Evolutionary conservation across 2,797 vertebrate genomes (phyloP).

Genomic region (Pygocentrus nattereri): DNA sequence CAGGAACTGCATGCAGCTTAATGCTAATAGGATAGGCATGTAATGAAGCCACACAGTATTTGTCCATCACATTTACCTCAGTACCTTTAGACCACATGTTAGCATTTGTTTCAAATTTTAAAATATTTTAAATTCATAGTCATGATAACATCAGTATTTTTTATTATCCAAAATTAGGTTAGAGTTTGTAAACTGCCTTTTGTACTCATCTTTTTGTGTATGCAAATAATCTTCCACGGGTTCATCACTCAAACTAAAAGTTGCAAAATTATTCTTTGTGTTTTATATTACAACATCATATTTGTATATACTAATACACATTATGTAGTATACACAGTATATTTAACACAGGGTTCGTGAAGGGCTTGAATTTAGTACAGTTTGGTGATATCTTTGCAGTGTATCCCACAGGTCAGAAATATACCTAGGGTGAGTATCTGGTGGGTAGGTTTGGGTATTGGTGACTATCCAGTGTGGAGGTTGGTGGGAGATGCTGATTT

Average conservation of each 20-base stretch:
- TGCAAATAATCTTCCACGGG: neutral
- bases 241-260: too few species aligned
- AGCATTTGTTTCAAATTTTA: neutral
- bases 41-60: neutral
- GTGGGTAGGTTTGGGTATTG: too few species aligned
- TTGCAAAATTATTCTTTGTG: too few species aligned
- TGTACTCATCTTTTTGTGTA: neutral
- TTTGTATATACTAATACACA: too few species aligned
- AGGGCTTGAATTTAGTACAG: neutral
- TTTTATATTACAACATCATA: too few species aligned
- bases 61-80: neutral
- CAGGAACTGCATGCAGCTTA: neutral
- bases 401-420: too few species aligned
- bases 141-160: neutral
- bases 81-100: neutral
- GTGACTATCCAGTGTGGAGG: too few species aligned
- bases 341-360: too few species aligned
- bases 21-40: neutral
- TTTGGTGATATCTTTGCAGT: too few species aligned
- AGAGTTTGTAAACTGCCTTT: neutral
- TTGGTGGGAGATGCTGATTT: too few species aligned
- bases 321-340: too few species aligned
- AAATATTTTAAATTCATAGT: neutral
- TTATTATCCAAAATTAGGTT: neutral
- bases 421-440: too few species aligned